Conservation (phyloP, 2,113 vertebrate genomes). For the Scopus umbretta region DNA sequence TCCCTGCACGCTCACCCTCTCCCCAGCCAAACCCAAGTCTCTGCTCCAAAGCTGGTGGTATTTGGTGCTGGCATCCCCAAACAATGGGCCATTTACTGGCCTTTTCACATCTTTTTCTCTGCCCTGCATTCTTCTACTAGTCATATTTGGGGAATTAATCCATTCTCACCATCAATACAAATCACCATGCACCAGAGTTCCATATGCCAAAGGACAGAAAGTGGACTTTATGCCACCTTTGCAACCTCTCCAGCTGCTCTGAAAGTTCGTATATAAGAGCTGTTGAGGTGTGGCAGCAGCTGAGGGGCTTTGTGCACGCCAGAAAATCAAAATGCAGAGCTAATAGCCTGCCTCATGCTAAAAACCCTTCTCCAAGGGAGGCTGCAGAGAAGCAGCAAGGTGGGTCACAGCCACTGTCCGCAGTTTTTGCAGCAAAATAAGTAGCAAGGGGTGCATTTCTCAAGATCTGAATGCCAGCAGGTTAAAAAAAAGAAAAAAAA, state of each 20-base stretch:
- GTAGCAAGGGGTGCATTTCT: neutral
- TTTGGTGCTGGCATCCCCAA: neutral
- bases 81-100: neutral
- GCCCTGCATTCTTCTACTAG: neutral
- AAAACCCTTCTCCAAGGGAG: neutral
- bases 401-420: neutral
- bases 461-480: neutral
- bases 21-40: neutral
- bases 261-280: neutral
- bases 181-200: neutral
- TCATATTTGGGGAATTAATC: neutral
- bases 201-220: neutral
- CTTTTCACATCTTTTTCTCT: neutral
- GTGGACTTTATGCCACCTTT: neutral
- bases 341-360: neutral
- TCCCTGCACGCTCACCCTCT: neutral
- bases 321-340: neutral
- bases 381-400: neutral
- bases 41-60: neutral
- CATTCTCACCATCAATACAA: neutral
- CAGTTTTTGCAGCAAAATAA: neutral
- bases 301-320: neutral
- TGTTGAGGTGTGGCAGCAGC: neutral
- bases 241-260: neutral
- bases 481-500: neutral